Evolutionary conservation across 2,797 vertebrate genomes (phyloP).

Genomic region (Crax fasciolata): DNA sequence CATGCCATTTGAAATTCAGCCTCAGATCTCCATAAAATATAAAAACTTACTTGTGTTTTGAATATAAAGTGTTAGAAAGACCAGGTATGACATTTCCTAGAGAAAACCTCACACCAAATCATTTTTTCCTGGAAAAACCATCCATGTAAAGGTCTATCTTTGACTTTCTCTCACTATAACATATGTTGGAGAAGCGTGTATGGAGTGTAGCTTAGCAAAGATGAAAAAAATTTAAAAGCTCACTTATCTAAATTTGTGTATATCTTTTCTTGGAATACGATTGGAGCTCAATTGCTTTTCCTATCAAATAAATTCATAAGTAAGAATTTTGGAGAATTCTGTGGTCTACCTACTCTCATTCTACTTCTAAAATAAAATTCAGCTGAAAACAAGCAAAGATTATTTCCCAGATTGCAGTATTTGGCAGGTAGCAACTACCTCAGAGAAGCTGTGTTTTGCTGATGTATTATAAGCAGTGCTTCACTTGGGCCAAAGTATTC

Average conservation of each 20-base stretch:
- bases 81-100: not conserved
- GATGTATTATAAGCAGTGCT: conserved; percentile 7
- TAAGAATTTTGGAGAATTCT: not conserved
- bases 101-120: not conserved
- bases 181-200: not conserved
- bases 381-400: not conserved
- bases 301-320: not conserved
- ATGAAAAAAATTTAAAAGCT: not conserved
- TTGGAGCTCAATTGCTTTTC: not conserved
- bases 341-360: not conserved
- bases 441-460: conserved; percentile 29
- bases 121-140: not conserved
- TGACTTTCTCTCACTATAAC: not conserved
- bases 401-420: not conserved
- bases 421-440: not conserved
- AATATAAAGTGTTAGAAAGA: not conserved
- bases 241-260: not conserved
- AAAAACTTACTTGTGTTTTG: not conserved
- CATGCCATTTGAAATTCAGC: not conserved
- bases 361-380: not conserved
- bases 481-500: conserved; percentile 7
- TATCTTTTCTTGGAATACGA: not conserved
- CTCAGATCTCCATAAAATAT: not conserved
- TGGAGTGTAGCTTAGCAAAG: not conserved
- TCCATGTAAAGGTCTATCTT: not conserved